Conservation (phyloP, 2,888 invertebrate genomes). For the Tuberolachnus salignus region DNA sequence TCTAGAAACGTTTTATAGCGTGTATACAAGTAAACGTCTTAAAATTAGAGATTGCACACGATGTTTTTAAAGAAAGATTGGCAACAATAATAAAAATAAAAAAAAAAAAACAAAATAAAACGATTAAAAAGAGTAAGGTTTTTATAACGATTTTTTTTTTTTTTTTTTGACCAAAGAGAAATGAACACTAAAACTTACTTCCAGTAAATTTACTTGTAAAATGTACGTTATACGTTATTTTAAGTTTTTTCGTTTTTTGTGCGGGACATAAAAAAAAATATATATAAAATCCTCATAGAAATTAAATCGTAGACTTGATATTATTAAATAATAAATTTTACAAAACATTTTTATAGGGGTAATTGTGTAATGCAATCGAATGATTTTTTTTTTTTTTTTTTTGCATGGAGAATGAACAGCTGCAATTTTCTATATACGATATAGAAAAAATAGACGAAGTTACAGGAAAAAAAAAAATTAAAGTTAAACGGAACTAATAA, state of each 20-base stretch:
- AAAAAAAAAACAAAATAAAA: not conserved
- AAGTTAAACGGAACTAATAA: not conserved
- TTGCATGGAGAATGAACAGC: too few species aligned
- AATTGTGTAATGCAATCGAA: too few species aligned
- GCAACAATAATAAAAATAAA: not conserved
- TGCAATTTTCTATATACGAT: not conserved
- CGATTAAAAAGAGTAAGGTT: not conserved
- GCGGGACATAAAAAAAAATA: not conserved
- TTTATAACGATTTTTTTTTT: not conserved
- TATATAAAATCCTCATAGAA: not conserved
- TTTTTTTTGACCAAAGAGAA: not conserved
- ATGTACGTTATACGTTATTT: not conserved
- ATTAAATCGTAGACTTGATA: not conserved
- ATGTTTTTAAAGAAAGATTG: not conserved
- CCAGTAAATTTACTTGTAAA: constrained; percentile 8
- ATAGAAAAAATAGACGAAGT: not conserved
- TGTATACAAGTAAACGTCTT: not conserved
- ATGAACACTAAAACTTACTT: not conserved
- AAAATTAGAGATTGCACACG: not conserved
- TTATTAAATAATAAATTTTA: too few species aligned
- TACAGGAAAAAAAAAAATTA: not conserved
- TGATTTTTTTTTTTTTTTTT: too few species aligned
- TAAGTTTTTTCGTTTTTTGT: too few species aligned
- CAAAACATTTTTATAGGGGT: too few species aligned
- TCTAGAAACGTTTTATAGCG: too few species aligned